Base-by-base conservation (phyloP, 2,113 vertebrate species). In the Microtus montanus region DNA sequence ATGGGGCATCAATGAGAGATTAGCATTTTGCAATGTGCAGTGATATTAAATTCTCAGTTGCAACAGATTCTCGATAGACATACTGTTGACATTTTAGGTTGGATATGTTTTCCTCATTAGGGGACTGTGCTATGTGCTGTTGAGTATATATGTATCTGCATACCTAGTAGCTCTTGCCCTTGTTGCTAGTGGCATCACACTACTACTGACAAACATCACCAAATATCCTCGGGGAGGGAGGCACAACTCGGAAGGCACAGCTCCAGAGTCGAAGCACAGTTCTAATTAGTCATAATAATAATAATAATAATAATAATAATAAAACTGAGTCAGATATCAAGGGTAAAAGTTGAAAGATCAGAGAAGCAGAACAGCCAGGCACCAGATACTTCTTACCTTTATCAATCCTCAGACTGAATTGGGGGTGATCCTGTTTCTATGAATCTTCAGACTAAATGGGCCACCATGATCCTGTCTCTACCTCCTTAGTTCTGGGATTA, bases 21-120 rank as follows among this genome's bases (percentile, higher is more conserved):
- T 79, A 93, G 24, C 47, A 80, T 75, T 96, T 95, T 93, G 15
- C 13, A 87, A 22, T 44, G 44, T 54, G 80, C 26, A 71, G 58
- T 78, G 77, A 38, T 80, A 89, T 64, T 95, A 87, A 92, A 74
- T 4, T 94, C 80, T 86, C 86, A 28, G 70, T 75, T 54, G 38
- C 3, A 7, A 78, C 10, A 4, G 13, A 61, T 92, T 68, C 80
- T 78, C 35, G 30, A 12, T 1, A 54, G 7, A 13, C 33, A 38
- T 86, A n/a, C 15, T 64, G 8, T 14, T 92, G 52, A 70, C n/a
- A 33, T 82, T 89, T 47, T 35, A 49, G 66, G 44, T 20, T 82
- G 30, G 47, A 38, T 52, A 73, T 71, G 22, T 90, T 9, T 84
- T 91, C 7, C 44, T 24, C 15, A 54, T n/a, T 64, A 28, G 30